phyloP scores from a whole-genome alignment of 2,113 vertebrate genomes.

The Dromiciops gliroides region DNA sequence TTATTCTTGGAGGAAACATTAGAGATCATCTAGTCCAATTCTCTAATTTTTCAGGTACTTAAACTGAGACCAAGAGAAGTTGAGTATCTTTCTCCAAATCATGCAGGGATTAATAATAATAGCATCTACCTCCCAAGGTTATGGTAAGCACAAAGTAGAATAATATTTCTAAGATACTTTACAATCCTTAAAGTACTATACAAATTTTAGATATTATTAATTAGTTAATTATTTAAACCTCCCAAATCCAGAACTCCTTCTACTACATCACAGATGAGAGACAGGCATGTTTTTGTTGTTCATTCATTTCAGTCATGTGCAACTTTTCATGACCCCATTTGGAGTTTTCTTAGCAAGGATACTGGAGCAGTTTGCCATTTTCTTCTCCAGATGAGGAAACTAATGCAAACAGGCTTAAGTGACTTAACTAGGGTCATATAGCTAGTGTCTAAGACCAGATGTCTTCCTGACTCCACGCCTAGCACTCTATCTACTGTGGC shows the following conservation, averaged over 20 bases:
- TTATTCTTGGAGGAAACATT: not conserved
- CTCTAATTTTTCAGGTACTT: not conserved
- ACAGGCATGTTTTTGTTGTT: not conserved
- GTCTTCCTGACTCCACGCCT: not conserved
- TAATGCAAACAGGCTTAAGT: not conserved
- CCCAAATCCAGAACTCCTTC: not conserved
- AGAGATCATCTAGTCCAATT: not conserved
- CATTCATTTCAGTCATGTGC: not conserved
- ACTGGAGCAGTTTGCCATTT: not conserved
- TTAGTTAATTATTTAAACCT: not conserved
- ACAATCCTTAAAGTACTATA: not conserved
- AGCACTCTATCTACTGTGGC: not conserved
- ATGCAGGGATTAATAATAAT: not conserved
- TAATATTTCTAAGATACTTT: not conserved
- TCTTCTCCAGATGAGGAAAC: not conserved
- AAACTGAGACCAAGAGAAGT: not conserved
- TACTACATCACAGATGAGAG: not conserved
- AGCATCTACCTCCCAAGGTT: not conserved
- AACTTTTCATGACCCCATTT: not conserved
- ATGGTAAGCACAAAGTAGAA: not conserved
- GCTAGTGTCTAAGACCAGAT: not conserved
- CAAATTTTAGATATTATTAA: not conserved
- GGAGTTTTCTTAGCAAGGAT: not conserved
- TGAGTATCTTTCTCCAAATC: not conserved
- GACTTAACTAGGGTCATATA: not conserved